Base-by-base conservation (phyloP, 2,113 vertebrate species). In the Pituophis catenifer region DNA sequence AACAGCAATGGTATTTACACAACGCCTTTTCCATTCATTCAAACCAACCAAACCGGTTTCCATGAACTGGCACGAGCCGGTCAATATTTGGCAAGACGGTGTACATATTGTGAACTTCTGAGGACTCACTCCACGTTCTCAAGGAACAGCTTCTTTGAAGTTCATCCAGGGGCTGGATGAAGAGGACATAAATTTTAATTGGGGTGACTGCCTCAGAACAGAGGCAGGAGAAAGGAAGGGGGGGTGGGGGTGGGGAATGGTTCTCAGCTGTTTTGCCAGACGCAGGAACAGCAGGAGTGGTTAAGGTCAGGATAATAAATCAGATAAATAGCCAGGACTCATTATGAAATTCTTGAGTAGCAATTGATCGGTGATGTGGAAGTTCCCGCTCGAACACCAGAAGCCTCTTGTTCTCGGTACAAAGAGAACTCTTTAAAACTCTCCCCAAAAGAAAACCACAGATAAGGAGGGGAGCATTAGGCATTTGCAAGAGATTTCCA, bases 161-260 rank as follows among this genome's bases (percentile, higher is more conserved):
- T 12, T 48, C 23, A 59, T 21, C 38, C 55, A 26, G 57, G 2
- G 5, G 24, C 11, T 55, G 88, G 33, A 59, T n/a, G 55, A 55
- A 59, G 38, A 62, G 55, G 23, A 62, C 57, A 38, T 59, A 59
- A 38, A 24, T 48, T 48, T 62, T 26, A 89, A 62, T 26, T 26
- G 33, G 24, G 21, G 88, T 23, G n/a, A 59, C 88, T 89, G 33
- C 70, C 70, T 38, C 70, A 26, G 33, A 89, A 33, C 9, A 59
- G 55, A 59, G 57, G 89, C 29, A 62, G 58, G 12, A 9, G 55
- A 62, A 89, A 13, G 23, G 38, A 33, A 19, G 5, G n/a, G 1
- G 13, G 13, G 11, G 0, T 0, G 10, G 4, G 17, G 29, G n/a
- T 15, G 6, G 6, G 15, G 15, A 9, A 33, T 21, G 29, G 11